Evolutionary conservation across 2,113 vertebrate species (phyloP), one percentile per base, ranked within the genome.

Genomic region (Ondatra zibethicus): DNA sequence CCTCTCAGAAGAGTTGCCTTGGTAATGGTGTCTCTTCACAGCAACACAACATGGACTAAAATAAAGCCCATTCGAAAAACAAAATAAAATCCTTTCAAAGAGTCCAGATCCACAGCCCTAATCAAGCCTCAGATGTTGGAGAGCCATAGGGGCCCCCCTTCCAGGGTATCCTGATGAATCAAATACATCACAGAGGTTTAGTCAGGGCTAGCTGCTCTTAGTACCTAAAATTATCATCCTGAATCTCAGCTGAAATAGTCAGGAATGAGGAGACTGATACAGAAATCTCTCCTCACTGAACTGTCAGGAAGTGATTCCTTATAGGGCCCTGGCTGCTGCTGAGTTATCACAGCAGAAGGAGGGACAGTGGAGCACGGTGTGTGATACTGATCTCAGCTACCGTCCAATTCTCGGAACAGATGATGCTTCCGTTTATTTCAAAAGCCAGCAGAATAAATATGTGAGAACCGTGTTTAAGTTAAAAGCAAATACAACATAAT

Each of bases 401-500:
- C 45, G 45, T 17, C 31, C 0, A 0, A 65, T 70, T 86, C 47
- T 91, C 84, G 92, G 36, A 92, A 55, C 19, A 76, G 55, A 75
- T n/a, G 66, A 86, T 1, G 0, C 5, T 89, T 86, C 68, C 68
- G n/a, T 93, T 97, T 23, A 66, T 94, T 93, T 89, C 80, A 94
- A 95, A 95, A 17, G 58, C 78, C 1, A 84, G n/a, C 1, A 91
- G 3, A 4, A 89, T 63, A 89, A 73, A 95, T 33, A 78, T 29
- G 75, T 87, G 55, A 92, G n/a, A 93, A 92, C 1, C 19, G 0
- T 52, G 39, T 87, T 78, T 95, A 77, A 66, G 73, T 88, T 86
- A 39, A 92, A 82, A 82, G 58, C n/a, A 55, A 75, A 82, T 23
- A 39, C 7, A 89, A 89, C 39, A 73, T 31, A 39, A 55, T 65